Conservation (phyloP, 2,888 invertebrate genomes). For the Cacoxenus indagator region DNA sequence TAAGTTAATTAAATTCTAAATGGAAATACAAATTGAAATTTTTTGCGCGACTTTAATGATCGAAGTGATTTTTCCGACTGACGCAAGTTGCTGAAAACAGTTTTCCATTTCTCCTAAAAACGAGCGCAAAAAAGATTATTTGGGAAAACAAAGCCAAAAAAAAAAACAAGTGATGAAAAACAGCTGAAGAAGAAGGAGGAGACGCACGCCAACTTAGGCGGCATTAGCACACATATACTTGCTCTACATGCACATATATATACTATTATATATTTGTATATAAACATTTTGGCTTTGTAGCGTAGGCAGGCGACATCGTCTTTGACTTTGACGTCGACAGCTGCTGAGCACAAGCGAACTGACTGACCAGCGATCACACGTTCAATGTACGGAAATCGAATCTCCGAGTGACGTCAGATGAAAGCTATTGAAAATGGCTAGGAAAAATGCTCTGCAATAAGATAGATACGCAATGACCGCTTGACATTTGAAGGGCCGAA, state of each 20-base stretch:
- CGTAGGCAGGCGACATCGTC: neutral
- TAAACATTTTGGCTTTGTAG: neutral
- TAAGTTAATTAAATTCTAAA: slow-evolving; percentile 29
- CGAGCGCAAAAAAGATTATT: slow-evolving; percentile 41
- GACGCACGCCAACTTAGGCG: neutral
- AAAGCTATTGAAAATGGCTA: neutral
- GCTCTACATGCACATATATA: neutral
- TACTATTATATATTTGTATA: neutral
- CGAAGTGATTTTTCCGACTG: slow-evolving; percentile 64
- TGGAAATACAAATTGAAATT: slow-evolving; percentile 25
- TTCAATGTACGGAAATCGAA: slow-evolving; percentile 1
- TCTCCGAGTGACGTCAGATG: slow-evolving; percentile 5
- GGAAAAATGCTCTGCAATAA: neutral
- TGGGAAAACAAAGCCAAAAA: slow-evolving; percentile 37
- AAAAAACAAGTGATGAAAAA: neutral
- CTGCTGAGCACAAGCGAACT: neutral
- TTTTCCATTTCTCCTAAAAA: slow-evolving; percentile 65
- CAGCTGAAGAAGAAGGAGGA: too few relatives aligned
- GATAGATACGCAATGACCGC: neutral
- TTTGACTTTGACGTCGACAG: neutral
- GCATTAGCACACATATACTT: neutral
- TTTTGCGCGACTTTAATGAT: slow-evolving; percentile 56
- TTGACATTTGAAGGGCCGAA: neutral
- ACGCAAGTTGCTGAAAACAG: slow-evolving; percentile 57
- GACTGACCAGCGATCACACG: neutral